Evolutionary conservation across 2,888 invertebrate species (phyloP).

Genomic region (Trilocha varians): DNA sequence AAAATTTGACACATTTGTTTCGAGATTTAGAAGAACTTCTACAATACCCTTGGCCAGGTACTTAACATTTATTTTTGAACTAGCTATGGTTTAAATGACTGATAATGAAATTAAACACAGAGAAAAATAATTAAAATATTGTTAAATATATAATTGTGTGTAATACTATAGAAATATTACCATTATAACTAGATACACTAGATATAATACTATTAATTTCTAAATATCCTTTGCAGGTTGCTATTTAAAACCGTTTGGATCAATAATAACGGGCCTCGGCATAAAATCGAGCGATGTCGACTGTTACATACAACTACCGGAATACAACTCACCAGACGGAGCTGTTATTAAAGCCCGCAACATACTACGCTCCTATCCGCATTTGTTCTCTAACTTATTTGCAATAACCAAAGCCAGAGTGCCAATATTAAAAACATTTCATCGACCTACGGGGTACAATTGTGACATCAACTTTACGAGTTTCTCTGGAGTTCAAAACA

Average conservation of each 20-base stretch:
- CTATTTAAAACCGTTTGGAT: slow-evolving; percentile 77
- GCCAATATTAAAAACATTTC: slow-evolving; percentile 83
- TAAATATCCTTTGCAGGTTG: slow-evolving; percentile 40
- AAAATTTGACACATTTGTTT: slow-evolving; percentile 29
- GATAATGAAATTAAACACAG: too few species aligned
- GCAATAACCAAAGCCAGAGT: slow-evolving; percentile 79
- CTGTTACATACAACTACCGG: slow-evolving; percentile 69
- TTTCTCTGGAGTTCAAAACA: slow-evolving; percentile 78
- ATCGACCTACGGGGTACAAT: slow-evolving; percentile 70
- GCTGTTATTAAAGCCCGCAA: slow-evolving; percentile 34
- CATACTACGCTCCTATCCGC: slow-evolving; percentile 35
- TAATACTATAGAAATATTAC: background rate
- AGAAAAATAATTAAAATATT: background rate
- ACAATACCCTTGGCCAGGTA: slow-evolving; percentile 40
- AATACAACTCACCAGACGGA: slow-evolving; percentile 10
- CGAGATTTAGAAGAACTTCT: slow-evolving; percentile 44
- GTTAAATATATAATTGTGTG: background rate
- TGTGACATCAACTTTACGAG: slow-evolving; percentile 83
- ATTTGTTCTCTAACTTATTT: slow-evolving; percentile 66
- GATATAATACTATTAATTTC: background rate
- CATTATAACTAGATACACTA: background rate
- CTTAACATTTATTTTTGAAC: background rate
- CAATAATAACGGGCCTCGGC: slow-evolving; percentile 79
- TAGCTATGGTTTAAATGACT: background rate
- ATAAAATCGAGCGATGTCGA: slow-evolving; percentile 83